phyloP scores from a whole-genome alignment of 2,797 vertebrate species.

The Danionella dracula region DNA sequence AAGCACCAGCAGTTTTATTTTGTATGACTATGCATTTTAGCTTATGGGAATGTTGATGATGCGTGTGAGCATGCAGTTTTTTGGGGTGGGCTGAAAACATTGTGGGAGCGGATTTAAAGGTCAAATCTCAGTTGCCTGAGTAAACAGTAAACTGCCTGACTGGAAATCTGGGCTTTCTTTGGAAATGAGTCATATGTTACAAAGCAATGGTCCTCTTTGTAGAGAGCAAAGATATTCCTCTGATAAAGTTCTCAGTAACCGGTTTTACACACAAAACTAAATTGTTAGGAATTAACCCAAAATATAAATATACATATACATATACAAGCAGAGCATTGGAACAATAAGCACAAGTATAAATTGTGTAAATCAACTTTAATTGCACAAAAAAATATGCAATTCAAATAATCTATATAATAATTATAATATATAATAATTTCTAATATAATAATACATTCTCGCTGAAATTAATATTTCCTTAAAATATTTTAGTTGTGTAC shows the following conservation, averaged over 20 bases:
- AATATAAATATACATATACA: too few species aligned
- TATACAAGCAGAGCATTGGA: too few species aligned
- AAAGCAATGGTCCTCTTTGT: constrained; percentile 27
- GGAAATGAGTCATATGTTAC: constrained; percentile 30
- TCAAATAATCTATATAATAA: too few species aligned
- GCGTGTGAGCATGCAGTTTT: not conserved
- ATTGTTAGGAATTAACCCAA: constrained; percentile 8
- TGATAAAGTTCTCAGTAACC: constrained; percentile 31
- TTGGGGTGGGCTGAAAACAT: constrained; percentile 11
- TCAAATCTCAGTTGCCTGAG: constrained; percentile 32
- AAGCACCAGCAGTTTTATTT: not conserved
- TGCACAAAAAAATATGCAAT: too few species aligned
- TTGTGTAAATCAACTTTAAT: too few species aligned
- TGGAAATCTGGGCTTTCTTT: constrained; percentile 26
- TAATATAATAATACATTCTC: too few species aligned
- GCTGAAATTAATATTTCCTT: too few species aligned
- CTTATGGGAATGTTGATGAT: not conserved
- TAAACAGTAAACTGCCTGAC: constrained; percentile 38
- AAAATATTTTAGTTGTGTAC: too few species aligned
- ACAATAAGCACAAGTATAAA: too few species aligned
- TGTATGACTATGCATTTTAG: not conserved
- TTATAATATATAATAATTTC: too few species aligned
- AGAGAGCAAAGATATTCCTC: constrained; percentile 11
- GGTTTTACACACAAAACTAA: constrained; percentile 4
- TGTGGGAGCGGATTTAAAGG: constrained; percentile 33